These are phyloP conservation scores for Glossophaga mutica DNA, from an alignment of 2,797 vertebrate genomes.

Conservation along the genomic window DNA sequence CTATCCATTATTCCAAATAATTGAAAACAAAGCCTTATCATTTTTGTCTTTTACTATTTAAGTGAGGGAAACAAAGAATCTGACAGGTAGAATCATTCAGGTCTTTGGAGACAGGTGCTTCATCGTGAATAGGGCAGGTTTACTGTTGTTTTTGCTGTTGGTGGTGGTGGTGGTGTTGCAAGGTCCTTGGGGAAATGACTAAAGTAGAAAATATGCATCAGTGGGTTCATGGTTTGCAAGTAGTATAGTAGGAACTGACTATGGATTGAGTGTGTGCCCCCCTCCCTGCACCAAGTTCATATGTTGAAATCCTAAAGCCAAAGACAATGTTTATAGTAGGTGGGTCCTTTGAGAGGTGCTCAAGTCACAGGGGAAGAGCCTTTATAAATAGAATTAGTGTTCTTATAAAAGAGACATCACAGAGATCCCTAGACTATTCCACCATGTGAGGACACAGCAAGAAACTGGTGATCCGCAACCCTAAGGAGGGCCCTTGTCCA, in stretches of 20 bases:
- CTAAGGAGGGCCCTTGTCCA: neutral
- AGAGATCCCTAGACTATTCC: neutral
- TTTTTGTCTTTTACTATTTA: neutral
- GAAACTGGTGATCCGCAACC: too few species aligned
- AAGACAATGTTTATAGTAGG: neutral
- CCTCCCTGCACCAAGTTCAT: neutral
- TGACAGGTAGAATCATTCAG: neutral
- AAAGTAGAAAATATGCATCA: neutral
- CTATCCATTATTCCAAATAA: neutral
- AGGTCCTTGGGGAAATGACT: neutral
- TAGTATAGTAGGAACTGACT: neutral
- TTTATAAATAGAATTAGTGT: neutral
- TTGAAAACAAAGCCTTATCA: neutral
- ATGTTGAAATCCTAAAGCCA: neutral
- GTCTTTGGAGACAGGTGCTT: neutral
- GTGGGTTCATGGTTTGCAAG: neutral
- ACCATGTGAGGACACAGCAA: neutral
- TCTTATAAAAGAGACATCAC: neutral
- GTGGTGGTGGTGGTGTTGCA: neutral
- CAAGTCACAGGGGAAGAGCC: neutral
- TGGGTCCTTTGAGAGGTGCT: neutral
- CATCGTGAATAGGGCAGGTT: neutral
- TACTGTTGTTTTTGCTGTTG: neutral
- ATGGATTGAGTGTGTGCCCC: neutral
- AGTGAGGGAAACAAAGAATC: neutral